Evolutionary conservation across 2,888 invertebrate genomes (phyloP), one percentile per base, ranked within the genome.

Genomic region (Torymus aiolomorphi): DNA sequence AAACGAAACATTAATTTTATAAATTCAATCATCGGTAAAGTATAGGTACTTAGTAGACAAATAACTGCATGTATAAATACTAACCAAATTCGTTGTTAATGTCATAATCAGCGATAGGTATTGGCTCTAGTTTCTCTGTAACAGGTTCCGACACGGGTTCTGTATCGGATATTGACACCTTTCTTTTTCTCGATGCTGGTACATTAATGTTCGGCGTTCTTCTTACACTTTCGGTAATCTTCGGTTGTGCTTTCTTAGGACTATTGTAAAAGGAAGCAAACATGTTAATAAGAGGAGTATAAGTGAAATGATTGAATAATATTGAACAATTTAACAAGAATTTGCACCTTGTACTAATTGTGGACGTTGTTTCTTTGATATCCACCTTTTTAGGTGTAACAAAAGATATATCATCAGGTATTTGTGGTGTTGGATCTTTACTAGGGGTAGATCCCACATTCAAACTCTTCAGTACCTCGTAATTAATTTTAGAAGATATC

Each of bases 401-500:
- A 78, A 83, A 83, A 2, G 82, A 65, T 62, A 73, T 69, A n/a
- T 83, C 83, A 74, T 78, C 83, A 14, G 74, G 42, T 75, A 14
- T 59, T 69, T 70, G 72, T 24, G 59, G 67, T 12, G 72, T n/a
- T 65, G 70, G 82, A 54, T 84, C 83, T 66, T 66, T 84, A 2
- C 84, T 51, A 16, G 72, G 18, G 59, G 66, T 42, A 52, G 80
- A 79, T 65, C 84, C 83, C 51, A 89, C 89, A 84, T 94, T 95
- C 76, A 98, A 91, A 85, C 95, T 96, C 90, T 96, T 96, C 80
- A 99, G 91, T 57, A 98, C 98, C 85, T 99, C 98, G 88, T 99
- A 99, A 91, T 99, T 98, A 76, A 99, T 98, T 92, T 99, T 99
- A 4, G 94, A 95, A 2, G 99, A 99, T 83, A 99, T 95, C 88